These are phyloP conservation scores for Cataglyphis livida DNA, from an alignment of 2,888 invertebrate species.

Conservation along the genomic window DNA sequence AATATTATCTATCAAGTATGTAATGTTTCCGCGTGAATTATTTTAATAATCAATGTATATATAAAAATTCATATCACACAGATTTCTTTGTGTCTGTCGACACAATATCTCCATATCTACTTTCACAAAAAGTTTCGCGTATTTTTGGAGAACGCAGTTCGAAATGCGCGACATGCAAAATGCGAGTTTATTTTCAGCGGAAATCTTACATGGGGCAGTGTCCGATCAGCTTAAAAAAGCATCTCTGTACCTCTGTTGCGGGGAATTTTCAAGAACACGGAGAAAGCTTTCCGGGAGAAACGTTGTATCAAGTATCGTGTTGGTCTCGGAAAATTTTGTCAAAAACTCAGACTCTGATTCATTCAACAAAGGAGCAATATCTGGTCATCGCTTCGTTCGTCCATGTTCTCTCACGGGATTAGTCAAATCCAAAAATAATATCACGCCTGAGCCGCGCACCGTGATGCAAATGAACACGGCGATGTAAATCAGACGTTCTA, in stretches of 20 bases:
- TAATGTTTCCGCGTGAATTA: background rate
- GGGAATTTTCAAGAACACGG: conserved; percentile 23
- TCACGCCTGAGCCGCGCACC: conserved; percentile 57
- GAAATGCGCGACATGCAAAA: conserved; percentile 43
- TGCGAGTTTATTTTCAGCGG: conserved; percentile 61
- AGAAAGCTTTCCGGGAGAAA: conserved; percentile 24
- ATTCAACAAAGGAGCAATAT: conserved; percentile 36
- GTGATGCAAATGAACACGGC: conserved; percentile 61
- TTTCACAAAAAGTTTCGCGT: conserved; percentile 37
- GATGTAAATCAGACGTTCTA: conserved; percentile 60
- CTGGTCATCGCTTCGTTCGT: conserved; percentile 67
- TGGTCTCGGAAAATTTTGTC: conserved; percentile 51
- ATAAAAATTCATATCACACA: background rate
- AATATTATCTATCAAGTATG: conserved; percentile 11
- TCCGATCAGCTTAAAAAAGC: conserved; percentile 39
- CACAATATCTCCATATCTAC: background rate
- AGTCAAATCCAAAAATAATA: conserved; percentile 77
- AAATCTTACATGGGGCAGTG: conserved; percentile 18
- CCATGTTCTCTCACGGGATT: conserved; percentile 74
- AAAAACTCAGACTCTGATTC: conserved; percentile 41
- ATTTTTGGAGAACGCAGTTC: conserved; percentile 56
- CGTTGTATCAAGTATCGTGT: conserved; percentile 27
- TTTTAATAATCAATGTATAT: background rate
- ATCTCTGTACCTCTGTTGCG: conserved; percentile 8
- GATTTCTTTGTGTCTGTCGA: background rate